These are phyloP conservation scores for Tenthredo distinguenda DNA, from an alignment of 2,888 invertebrate species.

Conservation along the genomic window DNA sequence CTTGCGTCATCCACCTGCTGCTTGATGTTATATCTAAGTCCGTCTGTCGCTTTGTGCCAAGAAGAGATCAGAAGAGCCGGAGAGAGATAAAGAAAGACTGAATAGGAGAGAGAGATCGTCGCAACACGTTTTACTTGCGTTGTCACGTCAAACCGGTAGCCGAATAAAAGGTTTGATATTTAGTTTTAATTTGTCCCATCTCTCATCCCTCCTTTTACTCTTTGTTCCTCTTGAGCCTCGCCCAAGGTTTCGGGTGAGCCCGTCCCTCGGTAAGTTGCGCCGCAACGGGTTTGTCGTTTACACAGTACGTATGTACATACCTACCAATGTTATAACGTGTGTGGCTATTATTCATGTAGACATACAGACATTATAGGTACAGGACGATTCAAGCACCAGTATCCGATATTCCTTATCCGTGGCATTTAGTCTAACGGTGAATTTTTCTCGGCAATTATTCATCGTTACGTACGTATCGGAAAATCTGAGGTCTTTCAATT, in stretches of 20 bases:
- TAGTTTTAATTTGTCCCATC: conserved; percentile 53
- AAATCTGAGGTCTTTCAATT: not conserved
- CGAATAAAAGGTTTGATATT: conserved; percentile 52
- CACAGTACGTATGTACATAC: conserved; percentile 23
- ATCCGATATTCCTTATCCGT: not conserved
- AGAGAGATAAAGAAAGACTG: conserved; percentile 15
- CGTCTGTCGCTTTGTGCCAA: conserved; percentile 42
- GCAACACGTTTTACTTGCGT: conserved; percentile 36
- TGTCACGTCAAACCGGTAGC: conserved; percentile 49
- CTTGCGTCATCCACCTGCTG: conserved; percentile 63
- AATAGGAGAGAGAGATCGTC: not conserved
- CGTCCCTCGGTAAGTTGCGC: not conserved
- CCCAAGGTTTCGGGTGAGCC: conserved; percentile 34
- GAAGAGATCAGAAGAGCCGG: conserved; percentile 1
- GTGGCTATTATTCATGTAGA: conserved; percentile 29
- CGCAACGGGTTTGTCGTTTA: conserved; percentile 42
- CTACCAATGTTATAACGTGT: conserved; percentile 5
- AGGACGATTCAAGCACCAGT: not conserved
- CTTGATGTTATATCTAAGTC: conserved; percentile 35
- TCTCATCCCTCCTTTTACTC: conserved; percentile 43
- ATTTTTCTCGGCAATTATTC: not conserved
- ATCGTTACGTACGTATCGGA: not conserved
- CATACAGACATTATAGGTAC: not conserved
- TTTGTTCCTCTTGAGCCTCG: conserved; percentile 44
- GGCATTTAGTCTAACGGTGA: not conserved